Evolutionary conservation across 2,797 vertebrate species (phyloP).

Genomic region (Trematomus bernacchii): DNA sequence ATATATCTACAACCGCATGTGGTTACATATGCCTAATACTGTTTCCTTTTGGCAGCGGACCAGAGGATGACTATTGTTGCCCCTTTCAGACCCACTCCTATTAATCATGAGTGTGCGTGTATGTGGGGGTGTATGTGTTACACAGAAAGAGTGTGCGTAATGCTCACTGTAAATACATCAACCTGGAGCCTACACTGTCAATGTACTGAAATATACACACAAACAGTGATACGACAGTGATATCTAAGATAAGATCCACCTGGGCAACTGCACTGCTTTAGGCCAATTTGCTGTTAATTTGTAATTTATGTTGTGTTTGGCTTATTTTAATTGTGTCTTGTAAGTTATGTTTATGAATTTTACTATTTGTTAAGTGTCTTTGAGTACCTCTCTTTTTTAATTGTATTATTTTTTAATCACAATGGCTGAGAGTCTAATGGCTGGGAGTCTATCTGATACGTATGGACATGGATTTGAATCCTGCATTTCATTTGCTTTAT

Average conservation of each 20-base stretch:
- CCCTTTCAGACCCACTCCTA: slow-evolving; percentile 61
- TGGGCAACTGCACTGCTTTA: neutral
- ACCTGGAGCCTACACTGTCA: slow-evolving; percentile 29
- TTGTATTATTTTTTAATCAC: too few relatives aligned
- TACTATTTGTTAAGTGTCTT: too few relatives aligned
- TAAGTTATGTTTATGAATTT: too few relatives aligned
- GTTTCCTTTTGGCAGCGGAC: slow-evolving; percentile 64
- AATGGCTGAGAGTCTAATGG: neutral
- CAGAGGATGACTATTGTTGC: slow-evolving; percentile 69
- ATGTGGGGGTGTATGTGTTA: slow-evolving; percentile 43
- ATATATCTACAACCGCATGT: slow-evolving; percentile 49
- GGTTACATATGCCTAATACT: slow-evolving; percentile 54
- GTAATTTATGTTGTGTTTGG: too few relatives aligned
- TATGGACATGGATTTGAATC: neutral
- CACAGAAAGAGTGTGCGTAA: slow-evolving; percentile 40
- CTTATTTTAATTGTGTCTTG: too few relatives aligned
- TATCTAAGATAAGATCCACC: slow-evolving; percentile 28
- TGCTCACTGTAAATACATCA: slow-evolving; percentile 49
- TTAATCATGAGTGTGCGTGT: slow-evolving; percentile 62
- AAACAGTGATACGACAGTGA: slow-evolving; percentile 25
- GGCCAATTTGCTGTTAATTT: too few relatives aligned
- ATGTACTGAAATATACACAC: slow-evolving; percentile 44
- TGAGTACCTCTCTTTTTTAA: too few relatives aligned
- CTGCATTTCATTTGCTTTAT: slow-evolving; percentile 1
- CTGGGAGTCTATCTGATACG: neutral